Evolutionary conservation across 2,797 vertebrate genomes (phyloP), one percentile per base, ranked within the genome.

Genomic region (Aldrovandia affinis): DNA sequence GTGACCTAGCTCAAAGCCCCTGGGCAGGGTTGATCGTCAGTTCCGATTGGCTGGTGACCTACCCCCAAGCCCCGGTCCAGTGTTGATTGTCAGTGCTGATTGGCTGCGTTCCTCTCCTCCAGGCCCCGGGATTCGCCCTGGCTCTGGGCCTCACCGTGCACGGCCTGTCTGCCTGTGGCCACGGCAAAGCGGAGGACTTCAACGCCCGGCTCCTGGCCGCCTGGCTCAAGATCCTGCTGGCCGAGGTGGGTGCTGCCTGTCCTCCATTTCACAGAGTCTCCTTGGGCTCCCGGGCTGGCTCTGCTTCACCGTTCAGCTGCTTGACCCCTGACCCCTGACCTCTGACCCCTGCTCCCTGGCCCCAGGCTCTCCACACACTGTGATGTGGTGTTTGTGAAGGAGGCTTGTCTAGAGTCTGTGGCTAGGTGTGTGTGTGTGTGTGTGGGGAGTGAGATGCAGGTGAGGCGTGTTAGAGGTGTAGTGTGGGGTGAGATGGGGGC

Each of bases 111-210:
- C 33, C 25, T 42, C 12, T 39, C 6, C 47, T 83, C 14, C 73
- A 99, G 98, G 97, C 96, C 28, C 95, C 97, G 3, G 96, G 98
- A 55, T 97, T 99, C 91, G 96, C 97, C 25, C 89, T 99, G 92
- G 96, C 98, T 0, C 91, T 99, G 0, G 98, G 98, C 22, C 89
- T 95, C 7, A 78, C 94, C 2, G 96, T 97, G 80, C 95, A 98
- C 44, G 97, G 98, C 9, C 92, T 99, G 83, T 96, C 97, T 0
- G 81, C 89, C 77, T 97, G 92, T 12, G 97, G 98, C 57, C 98
- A 99, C 7, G 98, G 98, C 2, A 98, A 96, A 93, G 98, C 98
- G 0, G 96, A 97, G 89, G 96, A 97, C 90, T 89, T 99, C 82
- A 94, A 95, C 7, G 94, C 94, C 87, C 96, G 92, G 68, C 93